A percentile compares a stretch with the other conserved stretches of the same genome.
Conservation (phyloP, 2,888 invertebrate species). For the Aelia acuminata region DNA sequence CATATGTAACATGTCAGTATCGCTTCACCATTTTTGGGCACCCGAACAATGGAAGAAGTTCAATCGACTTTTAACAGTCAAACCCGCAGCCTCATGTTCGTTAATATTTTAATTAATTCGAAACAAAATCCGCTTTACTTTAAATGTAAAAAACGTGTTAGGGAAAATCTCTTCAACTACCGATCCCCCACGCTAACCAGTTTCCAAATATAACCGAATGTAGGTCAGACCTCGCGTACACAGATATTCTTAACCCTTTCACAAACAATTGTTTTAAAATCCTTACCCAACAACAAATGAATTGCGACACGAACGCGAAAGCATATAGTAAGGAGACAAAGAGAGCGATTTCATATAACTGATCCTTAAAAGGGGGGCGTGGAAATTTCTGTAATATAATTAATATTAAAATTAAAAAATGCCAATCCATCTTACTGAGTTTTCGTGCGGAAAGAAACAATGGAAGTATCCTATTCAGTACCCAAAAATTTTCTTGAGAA, state of each 20-base stretch:
- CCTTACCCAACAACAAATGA: background rate
- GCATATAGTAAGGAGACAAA: background rate
- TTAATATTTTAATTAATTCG: background rate
- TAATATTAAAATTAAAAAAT: background rate
- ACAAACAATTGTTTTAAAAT: slow-evolving; percentile 36
- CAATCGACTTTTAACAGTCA: too few relatives aligned
- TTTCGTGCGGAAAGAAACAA: too few relatives aligned
- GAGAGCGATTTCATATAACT: background rate
- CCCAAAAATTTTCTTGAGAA: background rate
- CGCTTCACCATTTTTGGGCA: too few relatives aligned
- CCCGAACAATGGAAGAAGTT: too few relatives aligned
- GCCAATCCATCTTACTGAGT: too few relatives aligned
- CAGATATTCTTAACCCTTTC: background rate
- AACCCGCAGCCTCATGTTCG: too few relatives aligned
- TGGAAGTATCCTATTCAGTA: too few relatives aligned
- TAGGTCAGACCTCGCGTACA: background rate
- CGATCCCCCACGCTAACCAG: background rate
- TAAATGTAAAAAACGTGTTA: background rate
- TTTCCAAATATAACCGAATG: slow-evolving; percentile 10
- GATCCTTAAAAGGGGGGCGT: background rate
- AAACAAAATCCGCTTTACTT: background rate
- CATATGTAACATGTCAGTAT: too few relatives aligned
- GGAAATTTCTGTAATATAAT: background rate
- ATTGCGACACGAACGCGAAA: background rate
- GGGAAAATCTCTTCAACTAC: background rate